Evolutionary conservation across 2,113 vertebrate species (phyloP), one percentile per base, ranked within the genome.

Genomic region (Drymodes brunneopygia): DNA sequence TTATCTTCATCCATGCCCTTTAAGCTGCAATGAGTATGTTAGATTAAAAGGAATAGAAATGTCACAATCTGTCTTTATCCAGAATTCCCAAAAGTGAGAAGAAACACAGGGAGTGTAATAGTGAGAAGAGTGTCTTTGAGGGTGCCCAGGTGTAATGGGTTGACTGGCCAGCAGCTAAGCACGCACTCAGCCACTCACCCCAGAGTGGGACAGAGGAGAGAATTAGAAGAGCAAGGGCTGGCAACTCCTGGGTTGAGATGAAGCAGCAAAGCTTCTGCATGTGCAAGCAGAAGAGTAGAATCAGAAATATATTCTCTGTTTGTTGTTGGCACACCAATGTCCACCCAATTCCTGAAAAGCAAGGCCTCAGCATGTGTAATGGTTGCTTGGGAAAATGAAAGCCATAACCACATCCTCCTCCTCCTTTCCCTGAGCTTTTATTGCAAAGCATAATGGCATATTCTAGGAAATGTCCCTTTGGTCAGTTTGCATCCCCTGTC

Each of bases 41-140:
- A 74, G 38, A 70, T 44, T 36, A 78, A 61, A 89, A 61, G 40
- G 13, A 74, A 28, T 31, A 80, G 47, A 88, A 91, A 78, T 95
- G 25, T 81, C 78, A 71, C 47, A 58, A 54, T 57, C 65, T 66
- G n/a, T 80, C 19, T 47, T 92, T 72, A 20, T 69, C 82, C 22
- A 18, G 53, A 53, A 56, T 74, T 82, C 40, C 27, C 11, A 25
- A 53, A 42, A 10, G 18, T 45, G 20, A 66, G 54, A 73, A 70
- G 45, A 40, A 88, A 22, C 11, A 8, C 5, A 16, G 24, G 17
- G 31, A 62, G 42, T 29, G 8, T 56, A 25, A 23, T 67, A 61
- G 28, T 23, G 33, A 31, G 65, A 60, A 13, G 3, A 10, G 40
- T 35, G 38, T 27, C 8, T 69, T 33, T 65, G 62, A 7, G 33